Conservation (phyloP, 2,797 vertebrate species). For the Danio kyathit region DNA sequence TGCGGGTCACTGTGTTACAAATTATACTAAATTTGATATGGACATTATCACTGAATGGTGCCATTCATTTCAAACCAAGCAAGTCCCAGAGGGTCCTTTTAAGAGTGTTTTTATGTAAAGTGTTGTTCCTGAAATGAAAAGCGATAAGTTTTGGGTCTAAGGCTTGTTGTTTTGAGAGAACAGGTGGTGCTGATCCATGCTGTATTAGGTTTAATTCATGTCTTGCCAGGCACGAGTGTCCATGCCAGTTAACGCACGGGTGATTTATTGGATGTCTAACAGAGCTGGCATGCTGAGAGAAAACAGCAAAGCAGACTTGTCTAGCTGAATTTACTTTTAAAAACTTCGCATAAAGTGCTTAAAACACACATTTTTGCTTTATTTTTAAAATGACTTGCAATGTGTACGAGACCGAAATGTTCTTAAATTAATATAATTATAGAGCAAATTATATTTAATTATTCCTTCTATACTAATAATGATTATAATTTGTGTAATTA, state of each 20-base stretch:
- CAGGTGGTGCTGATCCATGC: constrained; percentile 58
- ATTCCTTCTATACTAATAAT: too few relatives aligned
- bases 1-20: not conserved
- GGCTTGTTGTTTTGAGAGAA: constrained; percentile 51
- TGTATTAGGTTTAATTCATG: constrained; percentile 63
- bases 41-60: constrained; percentile 12
- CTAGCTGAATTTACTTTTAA: constrained; percentile 29
- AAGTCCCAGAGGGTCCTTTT: not conserved
- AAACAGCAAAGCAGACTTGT: constrained; percentile 38
- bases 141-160: constrained; percentile 46
- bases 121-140: constrained; percentile 50
- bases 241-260: constrained; percentile 58
- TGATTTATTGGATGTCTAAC: constrained; percentile 59
- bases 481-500: too few relatives aligned
- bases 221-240: constrained; percentile 57
- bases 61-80: constrained; percentile 11
- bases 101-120: constrained; percentile 39
- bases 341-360: not conserved
- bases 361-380: too few relatives aligned
- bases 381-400: too few relatives aligned
- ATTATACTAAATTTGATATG: constrained; percentile 16
- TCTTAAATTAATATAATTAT: too few relatives aligned
- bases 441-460: too few relatives aligned
- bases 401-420: too few relatives aligned
- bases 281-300: constrained; percentile 37